Conservation (phyloP, 2,113 vertebrate species). For the Sphyrna mokarran region DNA sequence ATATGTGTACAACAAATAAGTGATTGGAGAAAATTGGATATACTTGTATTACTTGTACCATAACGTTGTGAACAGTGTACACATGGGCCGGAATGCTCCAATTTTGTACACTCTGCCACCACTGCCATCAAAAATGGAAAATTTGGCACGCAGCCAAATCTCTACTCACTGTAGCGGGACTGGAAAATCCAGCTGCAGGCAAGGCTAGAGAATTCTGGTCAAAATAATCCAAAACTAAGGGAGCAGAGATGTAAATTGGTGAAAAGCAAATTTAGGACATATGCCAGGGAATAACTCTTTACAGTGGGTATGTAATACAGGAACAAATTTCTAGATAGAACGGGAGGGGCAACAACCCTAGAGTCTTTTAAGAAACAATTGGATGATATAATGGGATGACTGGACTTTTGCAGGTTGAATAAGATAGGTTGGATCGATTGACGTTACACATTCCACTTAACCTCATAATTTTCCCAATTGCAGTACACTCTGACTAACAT, state of each 20-base stretch:
- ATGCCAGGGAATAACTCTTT: not conserved
- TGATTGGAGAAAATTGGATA: too few relatives aligned
- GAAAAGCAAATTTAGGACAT: not conserved
- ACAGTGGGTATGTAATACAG: not conserved
- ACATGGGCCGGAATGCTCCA: too few relatives aligned
- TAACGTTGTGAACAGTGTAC: not conserved
- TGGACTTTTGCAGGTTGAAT: not conserved
- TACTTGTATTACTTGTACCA: too few relatives aligned
- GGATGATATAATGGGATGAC: not conserved
- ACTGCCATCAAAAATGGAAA: too few relatives aligned
- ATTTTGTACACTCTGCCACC: too few relatives aligned
- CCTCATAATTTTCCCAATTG: not conserved
- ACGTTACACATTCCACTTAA: not conserved
- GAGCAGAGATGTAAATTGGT: not conserved
- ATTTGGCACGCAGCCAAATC: too few relatives aligned
- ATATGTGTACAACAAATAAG: too few relatives aligned
- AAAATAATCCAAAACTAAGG: not conserved
- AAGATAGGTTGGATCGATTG: not conserved
- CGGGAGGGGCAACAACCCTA: not conserved
- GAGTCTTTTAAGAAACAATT: not conserved
- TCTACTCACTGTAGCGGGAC: too few relatives aligned
- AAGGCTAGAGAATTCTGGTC: too few relatives aligned
- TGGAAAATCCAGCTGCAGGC: too few relatives aligned
- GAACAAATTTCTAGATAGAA: not conserved
- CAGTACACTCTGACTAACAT: not conserved